A percentile compares a stretch with the other conserved stretches of the same genome.
These are phyloP conservation scores for Bombus affinis DNA, from an alignment of 1,140 invertebrate species.

Conservation along the genomic window DNA sequence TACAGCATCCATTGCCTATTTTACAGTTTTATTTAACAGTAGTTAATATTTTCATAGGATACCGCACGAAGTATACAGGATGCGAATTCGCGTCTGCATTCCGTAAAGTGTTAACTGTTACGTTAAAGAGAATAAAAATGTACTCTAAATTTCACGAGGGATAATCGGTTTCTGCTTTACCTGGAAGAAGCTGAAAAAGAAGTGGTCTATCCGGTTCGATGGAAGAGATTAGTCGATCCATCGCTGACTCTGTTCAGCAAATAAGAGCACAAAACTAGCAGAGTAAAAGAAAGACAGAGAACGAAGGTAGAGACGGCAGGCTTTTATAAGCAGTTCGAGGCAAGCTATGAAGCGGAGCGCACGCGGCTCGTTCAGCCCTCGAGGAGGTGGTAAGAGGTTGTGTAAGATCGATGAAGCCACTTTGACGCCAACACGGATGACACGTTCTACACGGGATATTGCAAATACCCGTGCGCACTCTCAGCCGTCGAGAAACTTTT, in stretches of 20 bases:
- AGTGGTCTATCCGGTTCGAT: constrained; percentile 22
- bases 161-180: neutral
- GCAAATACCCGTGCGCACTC: constrained; percentile 50
- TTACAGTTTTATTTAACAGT: no score
- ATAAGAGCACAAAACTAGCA: constrained; percentile 19
- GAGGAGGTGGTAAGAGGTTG: constrained; percentile 52
- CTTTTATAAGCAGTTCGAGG: constrained; percentile 45
- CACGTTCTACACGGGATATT: constrained; percentile 46
- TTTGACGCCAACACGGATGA: constrained; percentile 52
- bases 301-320: neutral
- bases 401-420: constrained; percentile 59
- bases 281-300: neutral
- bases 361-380: constrained; percentile 23
- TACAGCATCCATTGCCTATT: no score
- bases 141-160: neutral
- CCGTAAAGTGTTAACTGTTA: neutral
- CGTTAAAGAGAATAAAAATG: constrained; percentile 7
- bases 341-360: constrained; percentile 1
- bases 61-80: no score
- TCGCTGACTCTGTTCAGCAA: constrained; percentile 47
- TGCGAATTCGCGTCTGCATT: no score
- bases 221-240: constrained; percentile 38
- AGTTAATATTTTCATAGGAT: no score
- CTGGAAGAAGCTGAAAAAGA: neutral
- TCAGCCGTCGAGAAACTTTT: constrained; percentile 52